phyloP scores from a whole-genome alignment of 2,113 vertebrate genomes.

The Gavialis gangeticus region DNA sequence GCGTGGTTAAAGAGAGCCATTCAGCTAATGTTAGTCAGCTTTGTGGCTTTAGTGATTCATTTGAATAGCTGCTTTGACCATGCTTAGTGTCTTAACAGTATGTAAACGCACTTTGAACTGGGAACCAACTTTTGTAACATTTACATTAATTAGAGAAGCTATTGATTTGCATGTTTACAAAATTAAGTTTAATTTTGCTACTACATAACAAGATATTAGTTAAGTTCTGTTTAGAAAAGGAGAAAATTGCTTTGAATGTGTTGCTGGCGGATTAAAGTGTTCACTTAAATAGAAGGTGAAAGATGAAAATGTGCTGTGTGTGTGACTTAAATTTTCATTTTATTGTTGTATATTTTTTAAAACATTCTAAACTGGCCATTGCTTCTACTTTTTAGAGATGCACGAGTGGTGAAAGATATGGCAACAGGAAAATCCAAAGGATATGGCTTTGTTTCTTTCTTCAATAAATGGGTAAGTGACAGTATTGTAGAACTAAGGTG shows the following conservation, averaged over 20 bases:
- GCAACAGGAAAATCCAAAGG: constrained; percentile 98
- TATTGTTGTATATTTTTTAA: background rate
- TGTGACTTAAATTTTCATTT: constrained; percentile 53
- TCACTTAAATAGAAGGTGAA: constrained; percentile 67
- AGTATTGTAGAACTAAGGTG: rapidly evolving
- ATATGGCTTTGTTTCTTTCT: constrained; percentile 99
- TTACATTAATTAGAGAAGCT: constrained; percentile 59
- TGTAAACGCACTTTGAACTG: constrained; percentile 57
- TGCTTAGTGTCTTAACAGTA: constrained; percentile 70
- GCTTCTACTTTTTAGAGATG: constrained; percentile 87
- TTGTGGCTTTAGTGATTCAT: constrained; percentile 46
- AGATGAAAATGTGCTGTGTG: constrained; percentile 62
- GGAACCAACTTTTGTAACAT: constrained; percentile 60
- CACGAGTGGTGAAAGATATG: constrained; percentile 98
- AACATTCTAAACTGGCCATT: constrained; percentile 46
- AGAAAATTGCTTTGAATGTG: constrained; percentile 62
- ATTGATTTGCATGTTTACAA: constrained; percentile 79
- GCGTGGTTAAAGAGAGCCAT: constrained; percentile 76
- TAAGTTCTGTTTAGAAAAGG: constrained; percentile 52
- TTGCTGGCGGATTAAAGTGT: constrained; percentile 62
- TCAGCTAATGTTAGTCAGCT: constrained; percentile 66
- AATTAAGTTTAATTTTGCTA: constrained; percentile 63
- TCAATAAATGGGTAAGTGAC: constrained; percentile 95
- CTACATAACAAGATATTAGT: constrained; percentile 48
- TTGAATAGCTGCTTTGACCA: constrained; percentile 74